Evolutionary conservation across 2,888 invertebrate species (phyloP), one percentile per base, ranked within the genome.

Genomic region (Omphaloscelis lunosa): DNA sequence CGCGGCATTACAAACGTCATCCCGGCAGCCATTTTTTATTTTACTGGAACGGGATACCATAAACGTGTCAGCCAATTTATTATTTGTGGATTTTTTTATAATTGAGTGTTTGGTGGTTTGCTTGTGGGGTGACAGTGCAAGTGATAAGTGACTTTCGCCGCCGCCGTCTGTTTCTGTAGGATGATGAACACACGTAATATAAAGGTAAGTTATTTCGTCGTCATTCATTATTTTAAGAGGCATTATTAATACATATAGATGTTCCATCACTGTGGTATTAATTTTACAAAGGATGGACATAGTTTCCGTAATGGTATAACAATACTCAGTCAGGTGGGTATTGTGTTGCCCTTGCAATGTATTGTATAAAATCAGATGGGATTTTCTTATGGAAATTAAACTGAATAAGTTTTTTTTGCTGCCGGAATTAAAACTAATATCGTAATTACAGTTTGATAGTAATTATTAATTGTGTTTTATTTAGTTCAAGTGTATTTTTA

Each of bases 101-200:
- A 84, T 85, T 80, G 66, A 86, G 89, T 89, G 88, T 85, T 85
- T 76, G 53, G 71, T 88, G 89, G 89, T 89, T 77, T 88, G 82
- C 72, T 90, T 91, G 93, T 91, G 91, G 88, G 89, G 93, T 94
- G 94, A 89, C 79, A 89, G 92, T 92, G 92, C 91, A 89, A 89
- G 91, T 93, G 93, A 85, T 91, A 83, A 92, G 95, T 95, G 95
- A 95, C 95, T 95, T 95, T 95, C 95, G 91, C 94, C 88, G 87
- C 95, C 95, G 91, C 94, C 88, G 87, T 81, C 88, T 81, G 71
- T 79, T 86, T 87, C 79, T 80, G 79, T 70, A 94, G 94, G 94
- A 96, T 95, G 95, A 94, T 93, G 94, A 89, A 90, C 88, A 88
- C 91, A 90, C 94, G 94, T 89, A 94, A 93, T 89, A 88, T 95